A percentile compares a stretch with the other conserved stretches of the same genome.
Conservation (phyloP, 2,113 vertebrate species). For the Phasianus colchicus region DNA sequence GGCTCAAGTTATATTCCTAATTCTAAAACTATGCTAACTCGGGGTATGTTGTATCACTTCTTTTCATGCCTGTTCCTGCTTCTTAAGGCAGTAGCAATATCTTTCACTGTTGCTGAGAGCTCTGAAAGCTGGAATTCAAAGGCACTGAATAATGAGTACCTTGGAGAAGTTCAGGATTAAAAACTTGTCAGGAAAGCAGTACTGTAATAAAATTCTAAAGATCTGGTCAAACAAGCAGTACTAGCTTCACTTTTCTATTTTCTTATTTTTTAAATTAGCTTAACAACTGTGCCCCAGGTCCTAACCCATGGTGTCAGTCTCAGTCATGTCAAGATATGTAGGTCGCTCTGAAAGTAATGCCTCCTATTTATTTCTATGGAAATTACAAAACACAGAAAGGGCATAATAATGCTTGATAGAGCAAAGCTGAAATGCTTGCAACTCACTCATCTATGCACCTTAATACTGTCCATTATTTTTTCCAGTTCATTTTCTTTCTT, state of each 20-base stretch:
- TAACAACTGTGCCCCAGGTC: background rate
- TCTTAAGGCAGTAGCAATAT: background rate
- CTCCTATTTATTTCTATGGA: background rate
- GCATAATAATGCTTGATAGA: too few relatives aligned
- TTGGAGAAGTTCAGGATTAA: background rate
- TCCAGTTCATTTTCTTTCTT: background rate
- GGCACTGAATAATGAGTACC: background rate
- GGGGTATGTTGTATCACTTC: background rate
- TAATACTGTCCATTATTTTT: background rate
- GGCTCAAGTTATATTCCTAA: background rate
- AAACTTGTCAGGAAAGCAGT: background rate
- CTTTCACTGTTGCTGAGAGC: background rate
- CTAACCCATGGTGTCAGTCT: background rate
- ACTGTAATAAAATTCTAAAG: background rate
- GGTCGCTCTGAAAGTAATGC: background rate
- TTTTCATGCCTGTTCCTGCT: background rate
- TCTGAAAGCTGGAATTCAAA: background rate
- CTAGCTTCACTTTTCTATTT: background rate
- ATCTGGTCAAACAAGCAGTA: background rate
- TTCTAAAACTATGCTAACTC: background rate
- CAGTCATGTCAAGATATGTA: background rate
- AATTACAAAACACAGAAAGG: too few relatives aligned
- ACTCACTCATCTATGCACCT: background rate
- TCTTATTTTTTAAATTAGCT: slow-evolving; percentile 11
- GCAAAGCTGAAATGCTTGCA: background rate